Percentiles rank a stretch among this genome's conserved stretches.
These are phyloP conservation scores for Brenthis ino DNA, from an alignment of 2,888 invertebrate genomes.

Conservation along the genomic window DNA sequence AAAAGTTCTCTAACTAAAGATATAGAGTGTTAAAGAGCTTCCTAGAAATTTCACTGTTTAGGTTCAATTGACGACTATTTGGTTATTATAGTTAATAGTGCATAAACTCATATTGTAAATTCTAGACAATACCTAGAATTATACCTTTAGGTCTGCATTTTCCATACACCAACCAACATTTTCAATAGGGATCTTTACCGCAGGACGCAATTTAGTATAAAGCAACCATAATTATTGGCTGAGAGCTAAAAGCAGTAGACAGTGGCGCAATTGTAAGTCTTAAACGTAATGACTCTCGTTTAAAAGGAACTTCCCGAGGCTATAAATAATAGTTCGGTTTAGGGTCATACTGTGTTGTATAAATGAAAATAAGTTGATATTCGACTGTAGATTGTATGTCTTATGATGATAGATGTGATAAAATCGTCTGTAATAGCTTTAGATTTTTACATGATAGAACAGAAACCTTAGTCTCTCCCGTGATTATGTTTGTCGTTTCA, in stretches of 20 bases:
- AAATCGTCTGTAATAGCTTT: no score
- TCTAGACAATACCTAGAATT: neutral
- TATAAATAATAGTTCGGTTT: constrained; percentile 22
- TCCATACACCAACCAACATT: neutral
- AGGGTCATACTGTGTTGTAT: neutral
- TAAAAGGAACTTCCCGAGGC: constrained; percentile 43
- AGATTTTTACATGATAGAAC: no score
- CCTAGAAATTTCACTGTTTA: no score
- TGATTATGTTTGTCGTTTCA: no score
- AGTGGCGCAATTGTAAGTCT: constrained; percentile 40
- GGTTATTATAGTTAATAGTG: no score
- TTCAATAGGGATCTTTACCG: constrained; percentile 16
- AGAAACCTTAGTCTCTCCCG: no score
- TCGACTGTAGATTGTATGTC: neutral
- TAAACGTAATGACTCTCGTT: constrained; percentile 45
- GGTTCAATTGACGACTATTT: no score
- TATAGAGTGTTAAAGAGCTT: no score
- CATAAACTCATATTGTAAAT: neutral
- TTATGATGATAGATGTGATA: no score
- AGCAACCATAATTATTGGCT: constrained; percentile 41
- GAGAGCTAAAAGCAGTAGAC: constrained; percentile 44
- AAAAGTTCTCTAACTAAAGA: no score
- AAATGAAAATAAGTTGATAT: constrained; percentile 2
- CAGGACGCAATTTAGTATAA: constrained; percentile 26
- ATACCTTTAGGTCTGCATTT: neutral